Base-by-base conservation (phyloP, 2,113 vertebrate genomes). In the Heterotis niloticus region DNA sequence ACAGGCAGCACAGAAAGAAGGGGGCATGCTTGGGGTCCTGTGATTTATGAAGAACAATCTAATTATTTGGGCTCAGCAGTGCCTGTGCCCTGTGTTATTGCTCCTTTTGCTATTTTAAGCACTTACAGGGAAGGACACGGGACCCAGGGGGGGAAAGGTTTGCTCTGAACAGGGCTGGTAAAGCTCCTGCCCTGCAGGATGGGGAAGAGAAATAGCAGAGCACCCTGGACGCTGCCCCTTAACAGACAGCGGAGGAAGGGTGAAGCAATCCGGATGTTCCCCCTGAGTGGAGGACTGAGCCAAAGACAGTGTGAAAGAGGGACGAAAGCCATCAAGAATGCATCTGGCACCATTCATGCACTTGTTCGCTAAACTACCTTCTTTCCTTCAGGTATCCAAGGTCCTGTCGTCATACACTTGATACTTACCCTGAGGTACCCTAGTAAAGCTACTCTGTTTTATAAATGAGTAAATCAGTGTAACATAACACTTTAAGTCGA, bases 1-100 rank as follows among this genome's bases (percentile, higher is more conserved):
- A 24, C 17, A 56, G 34, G 44, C 60, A 34, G 29, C 65, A 51
- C 56, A n/a, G 23, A 4, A 23, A 14, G 34, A 80, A 51, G 57
- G 74, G 4, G 26, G 74, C 66, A 68, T 56, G 34, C 59, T 76
- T 28, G 66, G 68, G 54, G 74, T 34, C 34, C 56, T n/a, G 7
- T 80, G 79, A 80, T 80, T 80, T 80, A 80, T 70, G 59, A 59
- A 70, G 79, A 77, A 77, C 74, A 80, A 80, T 80, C 79, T 70
- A 80, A 80, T 80, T 80, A 77, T 77, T 80, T 76, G 74, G 75
- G 68, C 66, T 70, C 74, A 54, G 26, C 7, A 17, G 20, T 59
- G 65, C 66, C 67, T 28, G 74, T 57, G 16, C 23, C 20, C 54
- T 1, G 5, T 28, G 18, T 54, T 80, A 71, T 64, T 76, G 65